phyloP scores from a whole-genome alignment of 2,113 vertebrate genomes.

The Amblyopsis rosae region DNA sequence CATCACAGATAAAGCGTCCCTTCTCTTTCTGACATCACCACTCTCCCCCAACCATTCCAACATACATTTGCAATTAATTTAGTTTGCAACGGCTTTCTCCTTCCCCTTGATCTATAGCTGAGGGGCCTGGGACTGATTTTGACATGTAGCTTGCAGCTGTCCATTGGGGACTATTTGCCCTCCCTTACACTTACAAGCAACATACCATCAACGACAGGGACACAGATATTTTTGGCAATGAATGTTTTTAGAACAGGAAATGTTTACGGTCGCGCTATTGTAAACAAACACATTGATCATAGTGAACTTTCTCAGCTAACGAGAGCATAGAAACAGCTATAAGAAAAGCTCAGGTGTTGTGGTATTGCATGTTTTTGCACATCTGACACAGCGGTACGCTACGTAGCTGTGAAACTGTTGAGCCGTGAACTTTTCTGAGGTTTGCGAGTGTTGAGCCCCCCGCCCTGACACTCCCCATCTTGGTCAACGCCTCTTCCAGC shows the following conservation, averaged over 20 bases:
- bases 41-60: constrained; percentile 6
- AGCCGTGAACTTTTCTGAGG: constrained; percentile 38
- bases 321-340: background rate
- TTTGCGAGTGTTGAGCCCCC: constrained; percentile 31
- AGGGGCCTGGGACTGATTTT: constrained; percentile 76
- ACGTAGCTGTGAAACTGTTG: constrained; percentile 31
- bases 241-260: constrained; percentile 44
- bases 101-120: constrained; percentile 65
- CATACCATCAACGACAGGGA: constrained; percentile 43
- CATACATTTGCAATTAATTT: constrained; percentile 78
- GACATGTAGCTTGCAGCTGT: constrained; percentile 67
- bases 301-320: constrained; percentile 6
- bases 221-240: constrained; percentile 20
- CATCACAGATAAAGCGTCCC: constrained; percentile 45
- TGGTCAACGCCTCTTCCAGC: constrained; percentile 14
- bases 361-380: background rate
- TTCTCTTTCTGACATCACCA: constrained; percentile 15
- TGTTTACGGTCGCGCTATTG: constrained; percentile 35
- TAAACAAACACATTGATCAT: constrained; percentile 38
- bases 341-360: no score
- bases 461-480: constrained; percentile 58
- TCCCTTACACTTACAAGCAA: constrained; percentile 60
- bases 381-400: no score
- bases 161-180: constrained; percentile 68
- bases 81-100: constrained; percentile 63